A percentile compares a stretch with the other conserved stretches of the same genome.
These are phyloP conservation scores for Labroides dimidiatus DNA, from an alignment of 2,797 vertebrate genomes.

Conservation along the genomic window DNA sequence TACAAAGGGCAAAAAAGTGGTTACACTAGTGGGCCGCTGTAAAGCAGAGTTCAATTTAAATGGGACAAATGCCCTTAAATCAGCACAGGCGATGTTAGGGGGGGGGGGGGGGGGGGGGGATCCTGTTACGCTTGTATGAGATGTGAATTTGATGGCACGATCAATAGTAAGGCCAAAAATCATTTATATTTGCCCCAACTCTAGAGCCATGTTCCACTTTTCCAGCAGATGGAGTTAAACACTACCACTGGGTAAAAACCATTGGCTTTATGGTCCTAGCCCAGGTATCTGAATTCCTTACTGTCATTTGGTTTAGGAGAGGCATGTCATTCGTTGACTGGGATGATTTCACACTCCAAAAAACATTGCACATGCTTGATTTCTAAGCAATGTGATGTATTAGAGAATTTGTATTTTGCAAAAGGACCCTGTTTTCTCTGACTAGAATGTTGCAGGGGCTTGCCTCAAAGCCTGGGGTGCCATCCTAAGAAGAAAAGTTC, in stretches of 20 bases:
- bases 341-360: background rate
- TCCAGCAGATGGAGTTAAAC: slow-evolving; percentile 5
- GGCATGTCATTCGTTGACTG: background rate
- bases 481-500: too few species aligned
- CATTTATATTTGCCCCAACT: background rate
- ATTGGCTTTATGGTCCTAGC: background rate
- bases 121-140: background rate
- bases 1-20: background rate
- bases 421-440: too few species aligned
- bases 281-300: too few species aligned
- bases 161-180: background rate
- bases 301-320: background rate
- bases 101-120: too few species aligned
- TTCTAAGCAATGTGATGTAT: background rate
- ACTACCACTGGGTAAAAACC: background rate
- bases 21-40: background rate
- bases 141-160: background rate
- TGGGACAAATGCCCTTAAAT: too few species aligned
- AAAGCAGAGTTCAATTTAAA: background rate
- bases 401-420: too few species aligned
- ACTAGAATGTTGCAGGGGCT: too few species aligned
- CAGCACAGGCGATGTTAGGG: too few species aligned
- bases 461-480: too few species aligned
- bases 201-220: background rate
- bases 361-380: background rate